These are phyloP conservation scores for Aphelinus certus DNA, from an alignment of 1,140 invertebrate genomes.

Conservation along the genomic window DNA sequence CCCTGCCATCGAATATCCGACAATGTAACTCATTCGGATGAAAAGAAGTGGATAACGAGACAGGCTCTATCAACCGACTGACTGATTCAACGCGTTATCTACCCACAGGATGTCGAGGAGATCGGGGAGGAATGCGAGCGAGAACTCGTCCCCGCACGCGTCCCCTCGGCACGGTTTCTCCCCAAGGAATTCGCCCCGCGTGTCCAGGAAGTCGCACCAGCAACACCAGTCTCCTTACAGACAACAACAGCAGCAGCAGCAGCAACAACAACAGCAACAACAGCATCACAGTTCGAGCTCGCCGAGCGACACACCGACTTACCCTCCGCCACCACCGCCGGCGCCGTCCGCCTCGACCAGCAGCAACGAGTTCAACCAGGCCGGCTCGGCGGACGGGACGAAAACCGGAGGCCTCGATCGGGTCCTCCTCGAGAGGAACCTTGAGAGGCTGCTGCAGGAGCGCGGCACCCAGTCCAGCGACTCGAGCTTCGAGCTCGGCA, in stretches of 20 bases:
- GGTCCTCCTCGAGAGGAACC: constrained; percentile 70
- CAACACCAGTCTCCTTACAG: constrained; percentile 13
- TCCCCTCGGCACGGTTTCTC: constrained; percentile 57
- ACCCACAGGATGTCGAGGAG: constrained; percentile 49
- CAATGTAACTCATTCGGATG: too few species aligned
- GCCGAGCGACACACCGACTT: constrained; percentile 57
- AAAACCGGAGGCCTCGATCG: constrained; percentile 67
- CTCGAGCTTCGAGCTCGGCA: constrained; percentile 56
- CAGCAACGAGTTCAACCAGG: constrained; percentile 16
- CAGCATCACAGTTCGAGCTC: constrained; percentile 48
- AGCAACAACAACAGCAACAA: constrained; percentile 36
- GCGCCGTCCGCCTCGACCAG: constrained; percentile 39
- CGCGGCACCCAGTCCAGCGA: constrained; percentile 55
- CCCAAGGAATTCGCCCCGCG: constrained; percentile 58
- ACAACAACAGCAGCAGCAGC: constrained; percentile 56
- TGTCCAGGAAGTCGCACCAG: constrained; percentile 56
- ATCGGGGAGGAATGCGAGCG: constrained; percentile 50
- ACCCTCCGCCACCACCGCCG: constrained; percentile 40
- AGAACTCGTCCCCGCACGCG: constrained; percentile 58
- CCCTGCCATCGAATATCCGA: too few species aligned
- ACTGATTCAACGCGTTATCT: neutral
- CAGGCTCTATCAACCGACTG: too few species aligned
- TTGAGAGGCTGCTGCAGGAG: constrained; percentile 68
- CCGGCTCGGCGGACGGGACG: constrained; percentile 43
- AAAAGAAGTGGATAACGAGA: too few species aligned